Evolutionary conservation across 2,113 vertebrate species (phyloP).

Genomic region (Phaetusa simplex): DNA sequence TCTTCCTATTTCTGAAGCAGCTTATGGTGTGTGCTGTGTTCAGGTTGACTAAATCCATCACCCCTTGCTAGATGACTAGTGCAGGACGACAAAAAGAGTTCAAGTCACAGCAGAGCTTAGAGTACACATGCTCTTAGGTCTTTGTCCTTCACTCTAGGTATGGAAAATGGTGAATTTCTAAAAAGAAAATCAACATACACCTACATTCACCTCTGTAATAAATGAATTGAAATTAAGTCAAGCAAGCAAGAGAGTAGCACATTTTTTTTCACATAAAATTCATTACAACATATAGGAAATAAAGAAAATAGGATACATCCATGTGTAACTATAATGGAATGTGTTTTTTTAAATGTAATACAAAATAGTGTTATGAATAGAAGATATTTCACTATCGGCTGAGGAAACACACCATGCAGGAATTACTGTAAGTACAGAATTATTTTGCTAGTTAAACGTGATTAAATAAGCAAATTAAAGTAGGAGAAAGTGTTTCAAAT

Average conservation of each 20-base stretch:
- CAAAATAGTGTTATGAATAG: background rate
- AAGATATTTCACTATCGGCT: background rate
- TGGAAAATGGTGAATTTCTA: background rate
- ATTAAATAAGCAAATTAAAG: background rate
- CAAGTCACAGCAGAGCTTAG: background rate
- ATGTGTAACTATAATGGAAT: background rate
- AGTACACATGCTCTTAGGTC: background rate
- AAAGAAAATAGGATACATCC: background rate
- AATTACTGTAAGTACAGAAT: background rate
- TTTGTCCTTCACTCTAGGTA: background rate
- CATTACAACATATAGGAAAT: background rate
- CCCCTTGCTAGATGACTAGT: accelerated
- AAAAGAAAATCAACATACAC: background rate
- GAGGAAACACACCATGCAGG: background rate
- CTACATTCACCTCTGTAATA: background rate
- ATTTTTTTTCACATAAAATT: background rate
- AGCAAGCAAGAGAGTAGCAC: background rate
- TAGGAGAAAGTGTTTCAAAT: background rate
- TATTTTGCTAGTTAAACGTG: background rate
- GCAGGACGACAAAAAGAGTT: background rate
- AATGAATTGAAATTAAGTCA: background rate
- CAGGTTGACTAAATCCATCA: background rate
- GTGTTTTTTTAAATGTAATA: background rate
- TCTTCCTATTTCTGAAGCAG: background rate
- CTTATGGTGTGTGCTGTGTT: background rate